Conservation (phyloP, 2,888 invertebrate species). For the Catocala sponsa region DNA sequence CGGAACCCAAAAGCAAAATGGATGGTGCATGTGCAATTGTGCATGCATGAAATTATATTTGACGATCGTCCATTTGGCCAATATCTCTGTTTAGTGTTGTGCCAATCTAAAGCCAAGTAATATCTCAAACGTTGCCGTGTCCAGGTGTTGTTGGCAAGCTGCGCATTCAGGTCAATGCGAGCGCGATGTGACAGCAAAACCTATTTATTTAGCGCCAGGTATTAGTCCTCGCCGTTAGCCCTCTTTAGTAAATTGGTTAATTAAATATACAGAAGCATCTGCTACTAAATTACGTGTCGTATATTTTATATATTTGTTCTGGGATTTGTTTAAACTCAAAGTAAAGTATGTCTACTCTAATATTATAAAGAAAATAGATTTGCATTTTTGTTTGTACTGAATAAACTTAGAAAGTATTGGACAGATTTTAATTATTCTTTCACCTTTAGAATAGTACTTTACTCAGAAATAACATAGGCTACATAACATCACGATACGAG, state of each 20-base stretch:
- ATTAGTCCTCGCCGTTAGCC: not conserved
- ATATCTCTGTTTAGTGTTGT: not conserved
- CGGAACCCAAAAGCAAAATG: no score
- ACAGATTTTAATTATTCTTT: no score
- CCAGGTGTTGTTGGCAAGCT: slow-evolving; percentile 1
- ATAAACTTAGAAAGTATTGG: no score
- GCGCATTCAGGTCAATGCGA: not conserved
- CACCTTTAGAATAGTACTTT: no score
- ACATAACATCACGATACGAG: no score
- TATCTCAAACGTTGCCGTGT: not conserved
- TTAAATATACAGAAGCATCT: slow-evolving; percentile 16
- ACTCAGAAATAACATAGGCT: no score
- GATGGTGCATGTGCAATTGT: no score
- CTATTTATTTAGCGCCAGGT: slow-evolving; percentile 6
- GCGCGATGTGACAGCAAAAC: slow-evolving; percentile 1
- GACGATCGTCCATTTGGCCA: slow-evolving; percentile 3
- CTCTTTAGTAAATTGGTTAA: slow-evolving; percentile 18
- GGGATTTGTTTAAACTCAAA: not conserved
- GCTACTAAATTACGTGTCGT: slow-evolving; percentile 11
- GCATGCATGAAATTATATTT: no score
- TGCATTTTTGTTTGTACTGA: no score
- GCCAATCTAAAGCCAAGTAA: slow-evolving; percentile 1
- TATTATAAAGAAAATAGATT: no score
- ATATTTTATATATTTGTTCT: slow-evolving; percentile 5
- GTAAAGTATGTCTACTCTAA: not conserved